phyloP scores from a whole-genome alignment of 2,888 invertebrate species.

The Saturnia pavonia region DNA sequence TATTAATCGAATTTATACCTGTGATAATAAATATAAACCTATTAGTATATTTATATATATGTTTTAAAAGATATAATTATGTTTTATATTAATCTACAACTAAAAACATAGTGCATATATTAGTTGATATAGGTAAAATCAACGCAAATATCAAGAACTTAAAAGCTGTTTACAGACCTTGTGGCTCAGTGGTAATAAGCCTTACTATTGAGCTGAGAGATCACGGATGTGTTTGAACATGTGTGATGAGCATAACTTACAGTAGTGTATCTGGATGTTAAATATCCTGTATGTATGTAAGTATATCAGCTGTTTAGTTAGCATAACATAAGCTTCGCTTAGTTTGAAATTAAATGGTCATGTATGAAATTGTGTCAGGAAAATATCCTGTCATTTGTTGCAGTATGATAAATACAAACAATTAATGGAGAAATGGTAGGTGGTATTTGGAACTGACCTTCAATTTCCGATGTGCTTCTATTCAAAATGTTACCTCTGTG shows the following conservation, averaged over 20 bases:
- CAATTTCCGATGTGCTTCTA: slow-evolving; percentile 46
- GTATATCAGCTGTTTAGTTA: too few species aligned
- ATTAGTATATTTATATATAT: not conserved
- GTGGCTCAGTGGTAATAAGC: too few species aligned
- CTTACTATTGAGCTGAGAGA: too few species aligned
- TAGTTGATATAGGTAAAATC: not conserved
- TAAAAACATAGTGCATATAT: too few species aligned
- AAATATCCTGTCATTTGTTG: not conserved
- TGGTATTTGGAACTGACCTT: slow-evolving; percentile 40
- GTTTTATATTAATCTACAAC: not conserved
- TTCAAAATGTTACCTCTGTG: slow-evolving; percentile 47
- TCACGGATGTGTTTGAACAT: too few species aligned
- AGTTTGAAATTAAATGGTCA: too few species aligned
- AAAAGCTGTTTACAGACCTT: too few species aligned
- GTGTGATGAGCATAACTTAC: too few species aligned
- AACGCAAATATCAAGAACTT: not conserved
- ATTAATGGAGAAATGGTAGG: not conserved
- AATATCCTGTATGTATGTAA: too few species aligned
- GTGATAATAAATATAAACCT: slow-evolving; percentile 19
- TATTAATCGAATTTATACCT: slow-evolving; percentile 45
- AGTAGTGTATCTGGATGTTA: too few species aligned
- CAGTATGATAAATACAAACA: not conserved
- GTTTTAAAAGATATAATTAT: not conserved
- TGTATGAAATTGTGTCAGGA: too few species aligned
- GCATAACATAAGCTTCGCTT: too few species aligned